phyloP scores from a whole-genome alignment of 2,888 invertebrate genomes.

The Archips crataeganus region DNA sequence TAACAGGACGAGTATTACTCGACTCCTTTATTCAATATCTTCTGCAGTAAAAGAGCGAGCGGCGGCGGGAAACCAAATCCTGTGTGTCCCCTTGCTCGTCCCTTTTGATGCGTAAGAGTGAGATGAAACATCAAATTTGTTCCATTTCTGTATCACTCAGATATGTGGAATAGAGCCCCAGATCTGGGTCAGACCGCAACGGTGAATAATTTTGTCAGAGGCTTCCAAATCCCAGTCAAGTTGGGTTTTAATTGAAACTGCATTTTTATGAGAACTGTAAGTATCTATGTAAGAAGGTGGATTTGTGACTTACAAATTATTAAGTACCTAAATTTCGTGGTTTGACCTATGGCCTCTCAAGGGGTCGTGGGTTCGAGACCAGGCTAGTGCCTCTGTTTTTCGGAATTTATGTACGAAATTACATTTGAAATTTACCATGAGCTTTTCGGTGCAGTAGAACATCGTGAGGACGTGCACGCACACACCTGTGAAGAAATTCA shows the following conservation, averaged over 20 bases:
- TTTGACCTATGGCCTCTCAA: no score
- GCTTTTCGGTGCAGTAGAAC: no score
- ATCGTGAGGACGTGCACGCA: no score
- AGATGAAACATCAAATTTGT: not conserved
- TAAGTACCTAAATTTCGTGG: no score
- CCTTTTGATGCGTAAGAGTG: not conserved
- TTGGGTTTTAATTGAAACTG: slow-evolving; percentile 11
- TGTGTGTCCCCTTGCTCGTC: not conserved
- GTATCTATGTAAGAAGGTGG: slow-evolving; percentile 10
- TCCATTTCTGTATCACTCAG: not conserved
- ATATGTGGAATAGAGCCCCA: not conserved
- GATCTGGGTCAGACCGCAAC: slow-evolving; percentile 13
- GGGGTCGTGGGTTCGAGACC: no score
- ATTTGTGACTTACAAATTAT: not conserved
- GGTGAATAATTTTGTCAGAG: slow-evolving; percentile 11
- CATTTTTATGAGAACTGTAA: slow-evolving; percentile 9
- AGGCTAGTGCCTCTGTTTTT: no score
- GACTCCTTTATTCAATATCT: not conserved
- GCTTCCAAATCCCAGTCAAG: slow-evolving; percentile 16
- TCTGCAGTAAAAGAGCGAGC: not conserved
- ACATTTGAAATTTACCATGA: no score
- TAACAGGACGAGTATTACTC: not conserved
- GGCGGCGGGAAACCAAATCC: not conserved
- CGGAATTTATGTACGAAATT: no score
- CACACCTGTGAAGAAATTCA: no score